Base-by-base conservation (phyloP, 2,113 vertebrate genomes). In the Megaceryle maxima region DNA sequence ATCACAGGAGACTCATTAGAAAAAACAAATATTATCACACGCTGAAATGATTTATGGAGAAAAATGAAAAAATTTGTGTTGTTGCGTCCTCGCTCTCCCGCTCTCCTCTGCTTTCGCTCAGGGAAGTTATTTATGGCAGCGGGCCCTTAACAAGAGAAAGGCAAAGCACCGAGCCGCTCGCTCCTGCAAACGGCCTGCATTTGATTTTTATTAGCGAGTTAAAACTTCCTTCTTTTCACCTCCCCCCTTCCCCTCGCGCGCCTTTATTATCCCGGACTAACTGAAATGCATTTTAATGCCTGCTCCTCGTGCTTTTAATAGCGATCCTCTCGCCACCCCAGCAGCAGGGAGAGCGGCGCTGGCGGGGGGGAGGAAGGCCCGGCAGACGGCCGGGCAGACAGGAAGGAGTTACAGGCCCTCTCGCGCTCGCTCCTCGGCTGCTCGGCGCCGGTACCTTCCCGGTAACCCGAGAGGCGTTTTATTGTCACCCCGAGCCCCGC, bases 11-110 rank as follows among this genome's bases (percentile, higher is more conserved):
- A 98, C 98, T 99, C 98, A 98, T 99, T 98, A 98, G 98, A 98
- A 98, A 98, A 98, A 98, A 98, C 98, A 99, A 99, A 99, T 99
- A 99, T 99, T 99, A 99, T 99, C 98, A 98, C 98, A 98, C 96
- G 97, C 98, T 98, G 98, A 98, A 98, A 98, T 99, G 98, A 99
- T 99, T 99, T 99, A 99, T 98, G 98, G 98, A 97, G 98, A 97
- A 98, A 98, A 98, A 98, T 98, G 98, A 98, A 98, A 98, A 98
- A 98, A 98, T 98, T 98, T 97, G 97, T 98, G 98, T 98, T 98
- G 98, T 96, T 98, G 98, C 87, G 74, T 98, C 96, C 97, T 98
- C 97, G 96, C 97, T 98, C 97, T 97, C 97, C 93, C 83, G 90
- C 96, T 97, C 90, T 95, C 97, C 97, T 97, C 95, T 97, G 97